phyloP scores from a whole-genome alignment of 2,888 invertebrate species.

The Serrognathus titanus region DNA sequence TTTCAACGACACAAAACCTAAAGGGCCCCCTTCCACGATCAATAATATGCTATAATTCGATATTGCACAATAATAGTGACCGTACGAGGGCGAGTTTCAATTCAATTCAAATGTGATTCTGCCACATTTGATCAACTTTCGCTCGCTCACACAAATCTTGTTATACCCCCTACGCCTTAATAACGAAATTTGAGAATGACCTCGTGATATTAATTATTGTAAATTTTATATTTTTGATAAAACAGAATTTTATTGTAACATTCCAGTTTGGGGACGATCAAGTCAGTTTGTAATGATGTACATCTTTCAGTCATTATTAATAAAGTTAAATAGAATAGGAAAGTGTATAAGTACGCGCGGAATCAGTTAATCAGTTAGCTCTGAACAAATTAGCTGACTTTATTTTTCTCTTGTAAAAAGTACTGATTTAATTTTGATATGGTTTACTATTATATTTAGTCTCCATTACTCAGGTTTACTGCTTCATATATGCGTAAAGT shows the following conservation, averaged over 20 bases:
- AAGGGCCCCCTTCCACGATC: no score
- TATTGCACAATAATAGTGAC: no score
- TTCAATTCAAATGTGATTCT: no score
- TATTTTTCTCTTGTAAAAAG: slow-evolving; percentile 40
- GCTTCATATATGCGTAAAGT: slow-evolving; percentile 9
- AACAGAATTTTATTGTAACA: slow-evolving; percentile 5
- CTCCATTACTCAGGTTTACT: slow-evolving; percentile 21
- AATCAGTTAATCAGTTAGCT: no score
- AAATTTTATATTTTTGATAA: slow-evolving; percentile 13
- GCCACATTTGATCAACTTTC: slow-evolving; percentile 17
- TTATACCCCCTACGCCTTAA: background rate
- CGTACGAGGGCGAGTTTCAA: no score
- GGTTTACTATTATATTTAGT: slow-evolving; percentile 26
- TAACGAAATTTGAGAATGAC: slow-evolving; percentile 1
- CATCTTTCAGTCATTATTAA: slow-evolving; percentile 33
- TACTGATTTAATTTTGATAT: slow-evolving; percentile 43
- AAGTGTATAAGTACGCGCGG: slow-evolving; percentile 1
- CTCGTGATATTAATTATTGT: slow-evolving; percentile 4
- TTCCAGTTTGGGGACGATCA: slow-evolving; percentile 11
- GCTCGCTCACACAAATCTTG: no score
- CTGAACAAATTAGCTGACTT: slow-evolving; percentile 6
- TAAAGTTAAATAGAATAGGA: slow-evolving; percentile 14
- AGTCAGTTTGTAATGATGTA: background rate
- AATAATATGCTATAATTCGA: no score
- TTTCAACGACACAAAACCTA: no score